Percentiles rank a stretch among this genome's conserved stretches.
Conservation (phyloP, 2,113 vertebrate genomes). For the Centrocercus urophasianus region DNA sequence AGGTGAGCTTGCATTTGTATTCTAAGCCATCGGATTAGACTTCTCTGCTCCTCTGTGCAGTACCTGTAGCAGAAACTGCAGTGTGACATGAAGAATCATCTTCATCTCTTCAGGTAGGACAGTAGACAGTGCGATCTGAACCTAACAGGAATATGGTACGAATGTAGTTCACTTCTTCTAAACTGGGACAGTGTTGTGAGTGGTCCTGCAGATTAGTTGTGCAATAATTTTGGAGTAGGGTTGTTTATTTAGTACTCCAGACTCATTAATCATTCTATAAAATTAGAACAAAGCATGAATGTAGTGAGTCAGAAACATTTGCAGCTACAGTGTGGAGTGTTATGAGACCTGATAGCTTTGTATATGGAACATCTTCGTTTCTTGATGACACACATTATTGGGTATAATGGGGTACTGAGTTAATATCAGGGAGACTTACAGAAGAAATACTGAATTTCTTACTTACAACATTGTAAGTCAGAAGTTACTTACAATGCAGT, state of each 20-base stretch:
- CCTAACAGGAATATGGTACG: not conserved
- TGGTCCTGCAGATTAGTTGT: not conserved
- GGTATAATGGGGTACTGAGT: not conserved
- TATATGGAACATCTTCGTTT: not conserved
- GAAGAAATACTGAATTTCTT: not conserved
- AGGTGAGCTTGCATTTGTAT: not conserved
- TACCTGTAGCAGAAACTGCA: not conserved
- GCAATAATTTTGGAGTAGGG: not conserved
- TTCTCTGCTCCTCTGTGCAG: not conserved
- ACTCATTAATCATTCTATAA: slow-evolving; percentile 14
- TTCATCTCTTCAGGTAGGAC: not conserved
- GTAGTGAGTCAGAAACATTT: not conserved
- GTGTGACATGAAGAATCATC: not conserved
- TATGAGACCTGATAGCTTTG: not conserved
- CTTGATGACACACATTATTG: not conserved
- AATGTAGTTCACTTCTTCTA: not conserved
- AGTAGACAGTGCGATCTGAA: not conserved
- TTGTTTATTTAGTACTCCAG: slow-evolving; percentile 31
- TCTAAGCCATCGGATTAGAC: not conserved
- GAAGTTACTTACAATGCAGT: not conserved
- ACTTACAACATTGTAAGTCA: too few relatives aligned
- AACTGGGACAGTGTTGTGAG: fast-evolving
- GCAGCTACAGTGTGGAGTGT: not conserved
- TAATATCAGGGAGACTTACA: not conserved
- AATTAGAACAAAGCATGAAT: not conserved